Base-by-base conservation (phyloP, 2,888 invertebrate genomes). In the Helobdella robusta region DNA sequence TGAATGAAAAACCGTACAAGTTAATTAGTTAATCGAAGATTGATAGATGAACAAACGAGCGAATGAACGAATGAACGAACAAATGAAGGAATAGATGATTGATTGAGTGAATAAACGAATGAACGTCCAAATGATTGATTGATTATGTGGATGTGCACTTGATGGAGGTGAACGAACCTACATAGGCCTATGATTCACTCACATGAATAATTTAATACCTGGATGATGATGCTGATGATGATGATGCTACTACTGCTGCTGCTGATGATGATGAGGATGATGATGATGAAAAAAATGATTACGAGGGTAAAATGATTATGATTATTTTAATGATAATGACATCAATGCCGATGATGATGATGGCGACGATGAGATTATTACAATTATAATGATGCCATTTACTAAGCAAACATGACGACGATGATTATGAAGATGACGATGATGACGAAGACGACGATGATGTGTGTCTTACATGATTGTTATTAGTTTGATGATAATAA, bases 291-390 rank as follows among this genome's bases (percentile, higher is more conserved):
- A 8, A 48, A 4, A 23, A 48, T 48, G 48, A 8, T 46, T 46
- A 23, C 20, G 4, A 20, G 48, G 8, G n/a, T 46, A 15, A 40
- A 18, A 8, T 15, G 18, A 40, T 40, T 15, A 40, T 40, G 8
- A 40, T 40, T 40, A 40, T 15, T 40, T 15, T 40, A 8, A 40
- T 40, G 11, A 40, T 11, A 15, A 18, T 8, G n/a, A 20, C 8
- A 23, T 48, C 23, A 48, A 20, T 5, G 23, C 4, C 40, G n/a
- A 48, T 48, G 3, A 1, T 48, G 48, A 48, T 48, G 48, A 2
- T 48, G 48, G 25, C 25, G 48, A 48, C n/a, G 48, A 48, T 48
- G 15, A n/a, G n/a, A n/a, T n/a, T n/a, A n/a, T n/a, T n/a, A n/a
- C n/a, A n/a, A n/a, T n/a, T n/a, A n/a, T n/a, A n/a, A n/a, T n/a